Evolutionary conservation across 92 coral and sea anemone species (phyloP).

Genomic region (Zoanthus solanderi): DNA sequence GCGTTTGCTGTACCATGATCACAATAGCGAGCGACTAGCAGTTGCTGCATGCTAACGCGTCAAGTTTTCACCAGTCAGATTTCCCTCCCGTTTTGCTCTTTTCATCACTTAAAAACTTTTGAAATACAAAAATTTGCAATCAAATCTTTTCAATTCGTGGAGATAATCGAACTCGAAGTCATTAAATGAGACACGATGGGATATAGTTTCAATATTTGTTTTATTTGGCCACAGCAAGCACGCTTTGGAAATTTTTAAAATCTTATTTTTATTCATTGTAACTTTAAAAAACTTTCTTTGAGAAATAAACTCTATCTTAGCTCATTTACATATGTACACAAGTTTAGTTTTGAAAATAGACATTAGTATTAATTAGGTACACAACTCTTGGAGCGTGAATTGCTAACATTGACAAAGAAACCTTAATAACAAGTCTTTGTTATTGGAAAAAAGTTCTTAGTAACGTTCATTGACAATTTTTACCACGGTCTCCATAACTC

Average conservation of each 20-base stretch:
- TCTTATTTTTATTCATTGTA: slow-evolving; percentile 33
- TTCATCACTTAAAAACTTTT: no score
- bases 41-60: no score
- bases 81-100: no score
- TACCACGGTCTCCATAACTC: slow-evolving; percentile 45
- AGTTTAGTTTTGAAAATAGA: slow-evolving; percentile 22
- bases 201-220: slow-evolving; percentile 24
- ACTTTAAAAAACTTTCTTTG: slow-evolving; percentile 21
- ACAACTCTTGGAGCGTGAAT: slow-evolving; percentile 18
- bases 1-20: no score
- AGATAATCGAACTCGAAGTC: no score
- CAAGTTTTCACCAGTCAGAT: no score
- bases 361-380: slow-evolving; percentile 24
- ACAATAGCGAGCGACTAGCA: no score
- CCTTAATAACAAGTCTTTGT: slow-evolving; percentile 11
- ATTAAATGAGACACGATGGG: not conserved
- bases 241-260: not conserved
- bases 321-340: slow-evolving; percentile 48
- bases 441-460: not conserved
- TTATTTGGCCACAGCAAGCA: not conserved
- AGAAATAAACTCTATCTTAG: slow-evolving; percentile 10
- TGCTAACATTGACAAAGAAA: slow-evolving; percentile 1
- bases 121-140: no score
- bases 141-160: no score
- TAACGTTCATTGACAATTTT: not conserved